A percentile compares a stretch with the other conserved stretches of the same genome.
Evolutionary conservation across 2,888 invertebrate genomes (phyloP).

Genomic region (Osmoderma eremita): DNA sequence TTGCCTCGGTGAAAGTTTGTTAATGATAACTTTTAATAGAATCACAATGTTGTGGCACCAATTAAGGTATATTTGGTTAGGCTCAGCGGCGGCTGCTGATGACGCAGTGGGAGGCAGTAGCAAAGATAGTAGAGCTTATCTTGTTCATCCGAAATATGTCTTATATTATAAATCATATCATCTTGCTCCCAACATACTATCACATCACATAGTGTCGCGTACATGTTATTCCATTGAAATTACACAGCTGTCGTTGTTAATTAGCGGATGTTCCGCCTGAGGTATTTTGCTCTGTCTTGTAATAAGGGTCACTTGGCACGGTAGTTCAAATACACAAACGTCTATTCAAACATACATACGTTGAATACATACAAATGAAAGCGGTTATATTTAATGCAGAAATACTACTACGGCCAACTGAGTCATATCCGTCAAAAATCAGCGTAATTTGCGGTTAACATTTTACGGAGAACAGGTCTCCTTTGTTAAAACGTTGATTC

Average conservation of each 20-base stretch:
- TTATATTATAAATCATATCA: too few relatives aligned
- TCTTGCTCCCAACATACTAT: neutral
- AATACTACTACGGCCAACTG: constrained; percentile 20
- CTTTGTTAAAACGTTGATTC: constrained; percentile 4
- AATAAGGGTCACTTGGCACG: constrained; percentile 35
- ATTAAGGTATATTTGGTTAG: too few relatives aligned
- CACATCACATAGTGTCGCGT: neutral
- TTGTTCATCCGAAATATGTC: too few relatives aligned
- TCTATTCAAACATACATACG: neutral
- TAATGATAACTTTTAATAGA: too few relatives aligned
- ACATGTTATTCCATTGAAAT: constrained; percentile 16
- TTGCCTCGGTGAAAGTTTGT: too few relatives aligned
- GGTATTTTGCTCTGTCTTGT: constrained; percentile 23
- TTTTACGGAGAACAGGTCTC: constrained; percentile 12
- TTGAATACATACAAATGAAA: constrained; percentile 8
- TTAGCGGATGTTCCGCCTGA: constrained; percentile 29
- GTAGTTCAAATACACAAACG: constrained; percentile 17
- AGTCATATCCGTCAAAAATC: constrained; percentile 29
- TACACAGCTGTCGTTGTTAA: constrained; percentile 23
- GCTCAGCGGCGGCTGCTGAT: too few relatives aligned
- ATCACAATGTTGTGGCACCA: too few relatives aligned
- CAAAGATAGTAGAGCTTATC: too few relatives aligned
- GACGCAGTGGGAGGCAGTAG: too few relatives aligned
- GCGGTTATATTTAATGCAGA: constrained; percentile 7
- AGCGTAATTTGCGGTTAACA: constrained; percentile 5